phyloP scores from a whole-genome alignment of 1,140 invertebrate genomes.

The Conus ventricosus region DNA sequence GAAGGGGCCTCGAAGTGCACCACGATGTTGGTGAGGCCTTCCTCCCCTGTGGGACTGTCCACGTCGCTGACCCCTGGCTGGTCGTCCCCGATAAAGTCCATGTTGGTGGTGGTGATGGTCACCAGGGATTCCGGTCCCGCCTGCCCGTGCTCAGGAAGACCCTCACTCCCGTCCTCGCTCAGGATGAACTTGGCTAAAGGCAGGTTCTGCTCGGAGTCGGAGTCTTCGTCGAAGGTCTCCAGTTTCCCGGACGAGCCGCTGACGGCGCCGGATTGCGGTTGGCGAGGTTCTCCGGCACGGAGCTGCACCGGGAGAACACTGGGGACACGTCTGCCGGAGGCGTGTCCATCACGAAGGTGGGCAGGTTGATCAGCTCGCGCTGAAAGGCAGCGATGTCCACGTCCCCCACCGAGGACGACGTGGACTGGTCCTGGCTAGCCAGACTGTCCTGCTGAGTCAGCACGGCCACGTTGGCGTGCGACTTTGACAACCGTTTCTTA shows the following conservation, averaged over 20 bases:
- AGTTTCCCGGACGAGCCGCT: slow-evolving; percentile 50
- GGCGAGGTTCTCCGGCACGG: slow-evolving; percentile 70
- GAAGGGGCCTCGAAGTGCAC: slow-evolving; percentile 71
- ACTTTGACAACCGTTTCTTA: slow-evolving; percentile 68
- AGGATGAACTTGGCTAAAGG: slow-evolving; percentile 39
- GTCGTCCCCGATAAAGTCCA: slow-evolving; percentile 43
- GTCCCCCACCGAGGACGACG: slow-evolving; percentile 51
- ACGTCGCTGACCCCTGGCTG: slow-evolving; percentile 48
- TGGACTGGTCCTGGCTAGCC: slow-evolving; percentile 41
- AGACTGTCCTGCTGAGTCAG: slow-evolving; percentile 45
- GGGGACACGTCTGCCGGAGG: slow-evolving; percentile 65
- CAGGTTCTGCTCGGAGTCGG: slow-evolving; percentile 34
- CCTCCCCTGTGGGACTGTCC: slow-evolving; percentile 45
- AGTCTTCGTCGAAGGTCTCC: slow-evolving; percentile 44
- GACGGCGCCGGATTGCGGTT: slow-evolving; percentile 46
- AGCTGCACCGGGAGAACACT: slow-evolving; percentile 70
- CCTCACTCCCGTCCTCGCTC: background rate
- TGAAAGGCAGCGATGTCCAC: slow-evolving; percentile 72
- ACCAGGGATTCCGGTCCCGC: slow-evolving; percentile 52
- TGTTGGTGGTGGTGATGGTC: slow-evolving; percentile 67
- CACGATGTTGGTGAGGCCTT: slow-evolving; percentile 63
- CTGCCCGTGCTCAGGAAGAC: background rate
- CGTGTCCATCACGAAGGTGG: slow-evolving; percentile 73
- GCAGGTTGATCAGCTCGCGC: slow-evolving; percentile 73
- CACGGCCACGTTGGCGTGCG: slow-evolving; percentile 64